A percentile compares a stretch with the other conserved stretches of the same genome.
Conservation (phyloP, 2,113 vertebrate genomes). For the Pterophyllum scalare region DNA sequence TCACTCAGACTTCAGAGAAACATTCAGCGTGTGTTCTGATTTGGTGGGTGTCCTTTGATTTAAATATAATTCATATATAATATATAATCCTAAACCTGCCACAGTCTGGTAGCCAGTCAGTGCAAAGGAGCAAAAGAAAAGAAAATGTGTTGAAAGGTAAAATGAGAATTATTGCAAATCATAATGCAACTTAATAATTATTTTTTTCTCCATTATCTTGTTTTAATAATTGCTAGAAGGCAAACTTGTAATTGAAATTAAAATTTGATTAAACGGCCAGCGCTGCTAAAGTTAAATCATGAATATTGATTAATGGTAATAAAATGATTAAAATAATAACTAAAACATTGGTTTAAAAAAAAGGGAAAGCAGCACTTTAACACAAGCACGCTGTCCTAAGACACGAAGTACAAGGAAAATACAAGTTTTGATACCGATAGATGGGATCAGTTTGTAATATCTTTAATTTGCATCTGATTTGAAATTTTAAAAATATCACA, state of each 20-base stretch:
- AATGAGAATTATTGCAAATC: neutral
- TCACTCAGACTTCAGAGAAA: too few species aligned
- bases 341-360: neutral
- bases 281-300: neutral
- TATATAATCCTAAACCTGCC: neutral
- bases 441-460: neutral
- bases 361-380: neutral
- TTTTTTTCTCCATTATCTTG: neutral
- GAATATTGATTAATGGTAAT: neutral
- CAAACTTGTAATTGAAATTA: neutral
- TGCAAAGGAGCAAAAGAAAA: neutral
- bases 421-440: neutral
- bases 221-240: neutral
- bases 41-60: too few species aligned
- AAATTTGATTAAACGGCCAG: neutral
- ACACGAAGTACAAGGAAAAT: neutral
- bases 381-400: too few species aligned
- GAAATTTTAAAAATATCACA: neutral
- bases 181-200: neutral
- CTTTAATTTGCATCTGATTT: neutral
- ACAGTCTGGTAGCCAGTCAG: neutral
- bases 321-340: neutral
- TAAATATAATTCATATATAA: too few species aligned
- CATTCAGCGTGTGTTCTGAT: too few species aligned
- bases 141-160: neutral